Conservation (phyloP, 2,113 vertebrate genomes). For the Prionailurus bengalensis region DNA sequence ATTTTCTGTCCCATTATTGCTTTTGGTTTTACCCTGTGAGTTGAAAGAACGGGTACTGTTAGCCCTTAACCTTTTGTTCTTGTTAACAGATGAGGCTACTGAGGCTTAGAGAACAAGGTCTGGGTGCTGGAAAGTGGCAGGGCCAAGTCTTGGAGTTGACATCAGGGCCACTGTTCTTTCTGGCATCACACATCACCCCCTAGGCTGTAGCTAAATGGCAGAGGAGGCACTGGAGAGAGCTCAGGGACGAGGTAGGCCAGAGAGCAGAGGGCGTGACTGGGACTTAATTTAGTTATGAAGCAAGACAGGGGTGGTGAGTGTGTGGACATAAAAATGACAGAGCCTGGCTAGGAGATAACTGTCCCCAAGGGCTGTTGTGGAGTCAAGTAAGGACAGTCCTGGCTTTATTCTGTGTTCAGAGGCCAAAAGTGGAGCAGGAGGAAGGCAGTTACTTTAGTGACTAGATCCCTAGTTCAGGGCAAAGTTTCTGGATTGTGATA, state of each 20-base stretch:
- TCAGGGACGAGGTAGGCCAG: background rate
- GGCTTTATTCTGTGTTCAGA: background rate
- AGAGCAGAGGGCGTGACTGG: background rate
- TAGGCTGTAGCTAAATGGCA: background rate
- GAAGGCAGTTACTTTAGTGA: background rate
- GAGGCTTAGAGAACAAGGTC: background rate
- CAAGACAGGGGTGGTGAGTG: background rate
- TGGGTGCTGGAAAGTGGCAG: background rate
- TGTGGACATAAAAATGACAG: background rate
- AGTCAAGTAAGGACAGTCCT: slow-evolving; percentile 64
- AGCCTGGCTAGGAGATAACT: background rate
- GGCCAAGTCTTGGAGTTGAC: background rate
- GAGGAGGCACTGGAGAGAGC: background rate
- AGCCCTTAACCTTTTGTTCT: background rate
- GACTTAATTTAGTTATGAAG: slow-evolving; percentile 26
- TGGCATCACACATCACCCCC: background rate
- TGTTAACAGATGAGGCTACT: background rate
- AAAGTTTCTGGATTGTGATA: background rate
- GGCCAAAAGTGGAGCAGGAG: background rate
- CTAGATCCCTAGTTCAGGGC: background rate
- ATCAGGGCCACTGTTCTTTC: background rate
- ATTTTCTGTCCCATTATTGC: background rate
- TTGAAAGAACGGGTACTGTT: background rate
- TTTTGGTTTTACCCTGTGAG: background rate
- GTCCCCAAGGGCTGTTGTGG: background rate